Evolutionary conservation across 2,797 vertebrate genomes (phyloP), one percentile per base, ranked within the genome.

Genomic region (Leptoclinus maculatus): DNA sequence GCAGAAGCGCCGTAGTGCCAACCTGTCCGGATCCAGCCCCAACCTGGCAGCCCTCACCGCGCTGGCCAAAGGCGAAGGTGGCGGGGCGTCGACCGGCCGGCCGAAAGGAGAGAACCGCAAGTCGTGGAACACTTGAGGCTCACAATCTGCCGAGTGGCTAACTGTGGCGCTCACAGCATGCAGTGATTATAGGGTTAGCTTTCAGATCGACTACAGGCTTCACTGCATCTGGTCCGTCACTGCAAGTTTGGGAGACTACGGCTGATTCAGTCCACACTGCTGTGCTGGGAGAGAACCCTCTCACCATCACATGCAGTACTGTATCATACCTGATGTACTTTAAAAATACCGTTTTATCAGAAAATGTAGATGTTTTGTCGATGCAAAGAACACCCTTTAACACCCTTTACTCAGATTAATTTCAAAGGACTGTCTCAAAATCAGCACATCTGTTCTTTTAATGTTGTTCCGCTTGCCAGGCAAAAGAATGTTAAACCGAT

Each of bases 21-120:
- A 93, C 78, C 87, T 96, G 27, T 95, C 95, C 0, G 95, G 94
- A 12, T 96, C 95, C 68, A 94, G 86, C 71, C 94, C 95, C 0
- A 96, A 96, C 90, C 90, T 96, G 72, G 92, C 92, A 0, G 93
- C 94, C 10, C 94, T 96, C 1, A 95, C 95, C 0, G 91, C 90
- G 7, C 76, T 95, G 83, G 95, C 95, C 25, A 96, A 95, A 84
- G 94, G 94, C 0, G 93, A 94, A 4, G 81, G 65, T 0, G 66
- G 77, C 3, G 78, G 73, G 0, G 70, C 69, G 5, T 4, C 69
- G 1, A 2, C 17, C 1, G n/a, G 76, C 7, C 90, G 87, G 14
- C 78, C 78, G 64, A 79, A 51, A 65, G 88, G 87, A 14, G 92
- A 94, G 45, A 91, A 93, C 84, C 89, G 92, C 39, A 95, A 94